A percentile compares a stretch with the other conserved stretches of the same genome.
phyloP scores from a whole-genome alignment of 2,888 invertebrate species.

The Ormyrus labotus region DNA sequence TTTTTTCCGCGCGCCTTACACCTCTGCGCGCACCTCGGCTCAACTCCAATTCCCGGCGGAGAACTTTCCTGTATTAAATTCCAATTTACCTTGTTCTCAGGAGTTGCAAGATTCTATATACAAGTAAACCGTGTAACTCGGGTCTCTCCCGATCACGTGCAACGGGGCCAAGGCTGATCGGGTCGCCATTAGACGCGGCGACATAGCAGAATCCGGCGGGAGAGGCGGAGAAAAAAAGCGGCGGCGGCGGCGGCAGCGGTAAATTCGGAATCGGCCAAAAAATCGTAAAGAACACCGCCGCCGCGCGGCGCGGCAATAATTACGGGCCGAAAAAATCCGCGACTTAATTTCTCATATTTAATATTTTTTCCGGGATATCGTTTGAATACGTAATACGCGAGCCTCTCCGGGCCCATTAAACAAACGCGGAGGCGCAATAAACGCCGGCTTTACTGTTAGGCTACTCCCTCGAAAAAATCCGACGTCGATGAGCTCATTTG shows the following conservation, averaged over 20 bases:
- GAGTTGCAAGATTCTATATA: slow-evolving; percentile 10
- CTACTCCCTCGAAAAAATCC: neutral
- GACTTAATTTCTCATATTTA: slow-evolving; percentile 37
- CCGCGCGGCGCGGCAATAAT: neutral
- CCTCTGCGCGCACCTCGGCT: neutral
- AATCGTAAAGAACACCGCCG: slow-evolving; percentile 15
- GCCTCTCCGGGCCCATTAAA: too few relatives aligned
- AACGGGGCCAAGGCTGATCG: slow-evolving; percentile 45
- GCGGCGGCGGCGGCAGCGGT: neutral
- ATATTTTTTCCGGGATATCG: slow-evolving; percentile 27
- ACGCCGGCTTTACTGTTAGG: neutral
- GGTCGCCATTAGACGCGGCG: neutral
- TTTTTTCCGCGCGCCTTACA: slow-evolving; percentile 24
- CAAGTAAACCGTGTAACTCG: slow-evolving; percentile 13
- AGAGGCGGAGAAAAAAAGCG: slow-evolving; percentile 1
- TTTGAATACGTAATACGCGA: neutral
- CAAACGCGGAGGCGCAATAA: neutral
- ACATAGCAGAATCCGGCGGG: neutral
- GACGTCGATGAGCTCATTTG: neutral
- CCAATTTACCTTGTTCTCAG: slow-evolving; percentile 50
- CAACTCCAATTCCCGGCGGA: neutral
- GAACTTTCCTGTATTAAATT: slow-evolving; percentile 52
- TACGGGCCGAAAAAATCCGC: neutral
- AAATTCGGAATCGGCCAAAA: neutral
- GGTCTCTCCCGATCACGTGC: slow-evolving; percentile 19